A percentile compares a stretch with the other conserved stretches of the same genome.
Conservation (phyloP, 2,888 invertebrate species). For the Dryococelus australis region DNA sequence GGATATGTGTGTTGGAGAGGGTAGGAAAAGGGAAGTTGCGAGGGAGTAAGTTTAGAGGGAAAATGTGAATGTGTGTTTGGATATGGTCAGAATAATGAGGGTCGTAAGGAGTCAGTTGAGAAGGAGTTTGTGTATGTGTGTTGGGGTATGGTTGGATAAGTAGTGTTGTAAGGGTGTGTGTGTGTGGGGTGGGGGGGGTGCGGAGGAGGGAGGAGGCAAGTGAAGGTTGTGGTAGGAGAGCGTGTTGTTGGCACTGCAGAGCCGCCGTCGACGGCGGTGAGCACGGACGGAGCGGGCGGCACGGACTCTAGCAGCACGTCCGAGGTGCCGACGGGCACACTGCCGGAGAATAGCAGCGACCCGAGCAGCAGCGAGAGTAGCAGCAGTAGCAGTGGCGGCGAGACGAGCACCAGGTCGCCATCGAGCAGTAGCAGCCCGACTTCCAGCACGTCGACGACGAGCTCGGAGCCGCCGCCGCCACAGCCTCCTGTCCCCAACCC, state of each 20-base stretch:
- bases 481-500: slow-evolving; percentile 55
- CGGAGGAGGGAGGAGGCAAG: background rate
- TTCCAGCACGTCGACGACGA: slow-evolving; percentile 50
- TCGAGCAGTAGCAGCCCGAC: slow-evolving; percentile 49
- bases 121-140: too few relatives aligned
- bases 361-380: slow-evolving; percentile 30
- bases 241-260: background rate
- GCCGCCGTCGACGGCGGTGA: background rate
- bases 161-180: too few relatives aligned
- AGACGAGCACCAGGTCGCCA: slow-evolving; percentile 43
- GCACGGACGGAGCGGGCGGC: slow-evolving; percentile 12
- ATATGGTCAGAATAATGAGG: too few relatives aligned
- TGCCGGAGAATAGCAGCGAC: background rate
- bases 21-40: too few relatives aligned
- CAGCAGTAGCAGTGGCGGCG: slow-evolving; percentile 6
- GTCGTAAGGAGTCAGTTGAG: too few relatives aligned
- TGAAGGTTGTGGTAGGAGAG: background rate
- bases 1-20: too few relatives aligned
- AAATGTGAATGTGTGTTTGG: too few relatives aligned
- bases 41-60: too few relatives aligned
- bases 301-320: slow-evolving; percentile 38
- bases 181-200: too few relatives aligned
- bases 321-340: slow-evolving; percentile 36
- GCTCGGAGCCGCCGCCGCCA: slow-evolving; percentile 46
- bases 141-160: too few relatives aligned